Conservation (phyloP, 1,140 invertebrate genomes). For the Geopemphigus sp. region DNA sequence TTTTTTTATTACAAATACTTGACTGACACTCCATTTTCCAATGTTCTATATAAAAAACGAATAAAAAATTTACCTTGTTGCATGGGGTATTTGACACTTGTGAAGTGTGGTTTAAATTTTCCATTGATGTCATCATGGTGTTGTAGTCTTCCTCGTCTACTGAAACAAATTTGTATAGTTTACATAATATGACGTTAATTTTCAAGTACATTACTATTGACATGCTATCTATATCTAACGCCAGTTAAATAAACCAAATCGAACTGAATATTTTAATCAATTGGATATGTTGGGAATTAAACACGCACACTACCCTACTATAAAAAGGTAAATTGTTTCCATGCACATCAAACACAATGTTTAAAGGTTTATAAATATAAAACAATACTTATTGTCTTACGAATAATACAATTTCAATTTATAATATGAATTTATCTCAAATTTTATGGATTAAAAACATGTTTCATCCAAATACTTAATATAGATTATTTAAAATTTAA, state of each 20-base stretch:
- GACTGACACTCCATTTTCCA: background rate
- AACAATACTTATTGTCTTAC: constrained; percentile 9
- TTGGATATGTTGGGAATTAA: constrained; percentile 4
- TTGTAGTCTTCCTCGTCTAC: constrained; percentile 40
- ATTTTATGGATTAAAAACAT: too few species aligned
- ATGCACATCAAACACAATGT: constrained; percentile 20
- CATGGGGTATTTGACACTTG: constrained; percentile 12
- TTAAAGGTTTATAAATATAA: background rate
- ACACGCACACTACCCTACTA: constrained; percentile 22
- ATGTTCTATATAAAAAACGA: background rate
- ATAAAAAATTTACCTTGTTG: constrained; percentile 21
- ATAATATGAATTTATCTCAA: background rate
- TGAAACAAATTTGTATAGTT: constrained; percentile 1
- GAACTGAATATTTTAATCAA: constrained; percentile 9
- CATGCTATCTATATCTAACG: constrained; percentile 31
- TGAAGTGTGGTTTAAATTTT: constrained; percentile 39
- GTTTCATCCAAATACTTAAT: too few species aligned
- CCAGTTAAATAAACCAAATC: constrained; percentile 6
- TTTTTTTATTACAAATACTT: too few species aligned
- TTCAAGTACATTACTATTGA: background rate
- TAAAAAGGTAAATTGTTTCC: constrained; percentile 7
- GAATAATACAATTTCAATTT: background rate
- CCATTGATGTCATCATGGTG: constrained; percentile 31
- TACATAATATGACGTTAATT: background rate
- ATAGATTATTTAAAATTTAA: too few species aligned